Evolutionary conservation across 92 coral and sea anemone genomes (phyloP).

Genomic region (Parazoanthus swiftii): DNA sequence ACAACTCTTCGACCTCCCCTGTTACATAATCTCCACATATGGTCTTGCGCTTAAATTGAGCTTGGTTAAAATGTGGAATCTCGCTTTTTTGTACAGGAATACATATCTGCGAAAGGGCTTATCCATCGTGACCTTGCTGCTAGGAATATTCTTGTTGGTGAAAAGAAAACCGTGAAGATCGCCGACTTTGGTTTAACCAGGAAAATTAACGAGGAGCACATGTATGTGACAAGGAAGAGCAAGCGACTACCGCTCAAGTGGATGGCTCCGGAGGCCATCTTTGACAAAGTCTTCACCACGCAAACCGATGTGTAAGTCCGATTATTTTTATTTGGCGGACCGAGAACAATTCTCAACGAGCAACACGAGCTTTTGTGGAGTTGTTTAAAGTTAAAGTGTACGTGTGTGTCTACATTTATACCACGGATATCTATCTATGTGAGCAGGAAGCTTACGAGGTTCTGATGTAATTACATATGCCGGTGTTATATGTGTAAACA

Average conservation of each 20-base stretch:
- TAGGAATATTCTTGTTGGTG: slow-evolving; percentile 25
- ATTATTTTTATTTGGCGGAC: neutral
- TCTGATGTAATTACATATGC: neutral
- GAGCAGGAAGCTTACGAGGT: too few species aligned
- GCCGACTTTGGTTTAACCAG: slow-evolving; percentile 32
- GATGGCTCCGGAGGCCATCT: slow-evolving; percentile 20
- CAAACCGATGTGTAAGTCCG: slow-evolving; percentile 31
- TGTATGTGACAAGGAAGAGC: neutral
- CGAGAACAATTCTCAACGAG: neutral
- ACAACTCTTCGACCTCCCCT: too few species aligned
- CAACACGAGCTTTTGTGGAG: neutral
- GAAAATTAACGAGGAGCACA: neutral
- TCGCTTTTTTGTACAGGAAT: neutral
- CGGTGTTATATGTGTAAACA: too few species aligned
- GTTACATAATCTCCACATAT: too few species aligned
- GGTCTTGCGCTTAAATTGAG: too few species aligned
- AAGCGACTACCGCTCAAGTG: slow-evolving; percentile 7
- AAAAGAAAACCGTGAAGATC: neutral
- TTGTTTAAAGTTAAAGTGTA: neutral
- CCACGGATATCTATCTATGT: too few species aligned
- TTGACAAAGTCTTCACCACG: slow-evolving; percentile 13
- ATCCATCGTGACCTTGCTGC: slow-evolving; percentile 25
- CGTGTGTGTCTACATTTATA: neutral
- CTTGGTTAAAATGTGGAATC: too few species aligned
- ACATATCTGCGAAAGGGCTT: slow-evolving; percentile 12